Conservation (phyloP, 2,797 vertebrate genomes). For the Leptodactylus fallax region DNA sequence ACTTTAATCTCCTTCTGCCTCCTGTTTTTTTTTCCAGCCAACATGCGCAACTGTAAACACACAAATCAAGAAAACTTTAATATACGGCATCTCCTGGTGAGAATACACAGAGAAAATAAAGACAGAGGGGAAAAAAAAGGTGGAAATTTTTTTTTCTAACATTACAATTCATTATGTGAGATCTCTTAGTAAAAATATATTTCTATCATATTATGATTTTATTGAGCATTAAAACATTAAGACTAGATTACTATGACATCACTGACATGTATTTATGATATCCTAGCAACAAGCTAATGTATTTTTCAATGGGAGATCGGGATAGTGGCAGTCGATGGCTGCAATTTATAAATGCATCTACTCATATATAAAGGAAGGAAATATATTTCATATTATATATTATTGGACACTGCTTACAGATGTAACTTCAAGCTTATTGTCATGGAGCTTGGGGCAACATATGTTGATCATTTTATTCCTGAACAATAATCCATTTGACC, state of each 20-base stretch:
- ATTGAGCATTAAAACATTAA: not conserved
- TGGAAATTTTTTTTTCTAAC: not conserved
- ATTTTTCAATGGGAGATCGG: not conserved
- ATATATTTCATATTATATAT: no score
- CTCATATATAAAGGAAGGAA: not conserved
- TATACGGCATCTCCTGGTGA: not conserved
- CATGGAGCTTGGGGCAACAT: not conserved
- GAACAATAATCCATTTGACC: not conserved
- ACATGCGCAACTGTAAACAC: conserved; percentile 15
- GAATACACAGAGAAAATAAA: not conserved
- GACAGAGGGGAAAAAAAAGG: not conserved
- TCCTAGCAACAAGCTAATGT: not conserved
- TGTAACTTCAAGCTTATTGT: not conserved
- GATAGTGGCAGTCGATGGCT: not conserved
- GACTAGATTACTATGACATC: not conserved
- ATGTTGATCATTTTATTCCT: not conserved
- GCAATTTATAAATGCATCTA: not conserved
- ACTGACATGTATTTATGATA: not conserved
- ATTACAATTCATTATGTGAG: not conserved
- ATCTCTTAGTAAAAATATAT: not conserved
- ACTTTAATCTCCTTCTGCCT: conserved; percentile 62
- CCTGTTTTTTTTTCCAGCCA: conserved; percentile 35
- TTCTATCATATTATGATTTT: not conserved
- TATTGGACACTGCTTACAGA: no score
- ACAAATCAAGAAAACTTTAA: conserved; percentile 41